Conservation (phyloP, 2,797 vertebrate genomes). For the Notoglanidium macrostoma region DNA sequence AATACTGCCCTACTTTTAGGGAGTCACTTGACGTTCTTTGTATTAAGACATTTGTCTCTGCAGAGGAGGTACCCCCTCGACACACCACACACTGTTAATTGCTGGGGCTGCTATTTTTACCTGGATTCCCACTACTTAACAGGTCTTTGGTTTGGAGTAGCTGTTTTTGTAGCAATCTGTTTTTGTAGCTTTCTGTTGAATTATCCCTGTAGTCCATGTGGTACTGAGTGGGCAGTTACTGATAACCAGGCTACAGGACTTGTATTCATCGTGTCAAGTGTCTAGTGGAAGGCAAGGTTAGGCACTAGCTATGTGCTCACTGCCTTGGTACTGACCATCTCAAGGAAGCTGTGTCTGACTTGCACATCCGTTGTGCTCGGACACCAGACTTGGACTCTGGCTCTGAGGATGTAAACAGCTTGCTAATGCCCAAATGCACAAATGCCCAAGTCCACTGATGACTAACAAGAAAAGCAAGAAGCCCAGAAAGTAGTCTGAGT, state of each 20-base stretch:
- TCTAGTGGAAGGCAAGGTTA: not conserved
- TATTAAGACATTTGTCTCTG: not conserved
- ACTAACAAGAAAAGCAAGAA: constrained; percentile 10
- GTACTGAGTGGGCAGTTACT: not conserved
- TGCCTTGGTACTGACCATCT: not conserved
- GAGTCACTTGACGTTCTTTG: not conserved
- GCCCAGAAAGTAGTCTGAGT: not conserved
- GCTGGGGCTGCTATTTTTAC: not conserved
- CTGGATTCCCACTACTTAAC: not conserved
- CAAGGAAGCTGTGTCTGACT: not conserved
- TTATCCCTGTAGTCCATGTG: not conserved
- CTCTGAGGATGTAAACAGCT: not conserved
- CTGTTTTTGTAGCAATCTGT: not conserved
- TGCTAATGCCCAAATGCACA: not conserved
- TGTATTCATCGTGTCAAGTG: not conserved
- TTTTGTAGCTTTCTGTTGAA: not conserved
- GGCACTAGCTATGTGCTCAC: not conserved
- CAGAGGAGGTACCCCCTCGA: not conserved
- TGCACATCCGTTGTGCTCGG: not conserved
- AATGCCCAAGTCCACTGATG: not conserved
- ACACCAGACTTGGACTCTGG: not conserved
- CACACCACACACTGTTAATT: not conserved
- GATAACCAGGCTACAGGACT: not conserved
- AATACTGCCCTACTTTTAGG: not conserved
- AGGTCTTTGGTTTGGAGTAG: not conserved